Base-by-base conservation (phyloP, 2,797 vertebrate species). In the Enteromius afrohamiltoni region DNA sequence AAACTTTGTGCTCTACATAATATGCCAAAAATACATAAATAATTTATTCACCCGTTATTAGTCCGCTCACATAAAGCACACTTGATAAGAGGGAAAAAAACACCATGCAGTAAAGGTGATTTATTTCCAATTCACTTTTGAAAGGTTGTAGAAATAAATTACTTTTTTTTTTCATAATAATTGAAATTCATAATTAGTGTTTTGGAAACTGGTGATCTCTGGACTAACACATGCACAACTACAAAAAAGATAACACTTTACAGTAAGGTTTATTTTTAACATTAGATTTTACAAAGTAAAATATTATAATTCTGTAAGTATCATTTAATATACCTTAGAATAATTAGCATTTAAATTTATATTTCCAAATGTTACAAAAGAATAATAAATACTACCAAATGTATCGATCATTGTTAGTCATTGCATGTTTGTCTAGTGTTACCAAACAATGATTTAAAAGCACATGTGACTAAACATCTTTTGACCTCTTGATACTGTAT, bases 1-100 rank as follows among this genome's bases (percentile, higher is more conserved):
- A 42, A 73, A 47, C 40, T 62, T 49, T 10, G 13, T 34, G 29
- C 69, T 73, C 55, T 64, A 64, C 42, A 37, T 62, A 51, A 49
- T 34, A 23, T 74, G 80, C 21, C 14, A 47, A 19, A 69, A 68
- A 49, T 34, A 34, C 60, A n/a, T 23, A 67, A 51, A 19, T 31
- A 19, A 55, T 85, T 71, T 73, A 80, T 68, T 55, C 1, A 16
- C 77, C 62, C 68, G 49, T 37, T 76, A 80, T 76, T 75, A 69
- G 49, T 37, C 49, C 58, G 70, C 37, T 47, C 29, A 31, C 19
- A 67, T 53, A 10, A 74, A 42, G 37, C 77, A 84, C 17, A 79
- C 47, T 77, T 62, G 19, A 45, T 16, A 58, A 37, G 16, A 13
- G 6, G 11, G 4, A 31, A 58, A 79, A 79, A 80, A 70, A 14